Evolutionary conservation across 1,140 invertebrate genomes (phyloP), one percentile per base, ranked within the genome.

Genomic region (Pogonomyrmex barbatus): DNA sequence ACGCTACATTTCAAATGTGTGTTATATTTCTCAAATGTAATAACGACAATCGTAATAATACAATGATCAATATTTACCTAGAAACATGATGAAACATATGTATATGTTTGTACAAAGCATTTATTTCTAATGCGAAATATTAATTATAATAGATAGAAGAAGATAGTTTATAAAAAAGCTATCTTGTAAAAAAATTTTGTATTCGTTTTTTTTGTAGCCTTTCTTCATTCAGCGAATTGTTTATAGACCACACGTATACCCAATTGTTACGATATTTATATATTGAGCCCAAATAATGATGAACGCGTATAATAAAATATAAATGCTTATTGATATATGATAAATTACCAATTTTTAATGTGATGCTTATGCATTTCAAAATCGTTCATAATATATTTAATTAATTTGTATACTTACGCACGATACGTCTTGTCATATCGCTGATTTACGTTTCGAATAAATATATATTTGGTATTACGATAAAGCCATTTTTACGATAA

Each of bases 321-420:
- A 14, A 67, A 10, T 42, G 1, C 3, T 24, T 67, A 67, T 17
- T 70, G 45, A 24, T 33, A 14, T 50, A 33, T 17, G 8, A 58
- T 30, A 30, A 75, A 12, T 76, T 76, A 60, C n/a, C 4, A 30
- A 60, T 60, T 30, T 60, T 2, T 9, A 14, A n/a, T 36, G n/a
- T 36, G n/a, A 30, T 33, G 9, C n/a, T 42, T 36, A 42, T 58
- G 5, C 56, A 14, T n/a, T 9, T 33, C 3, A 0, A 24, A 36
- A 71, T 36, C 8, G 14, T 39, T 45, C 4, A 42, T 39, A 56
- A 24, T 56, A 75, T 63, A 60, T 63, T 62, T 77, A 62, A 36
- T 78, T 63, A 63, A 50, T 30, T 62, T 33, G 30, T 17, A 47
- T 77, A 14, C 4, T 36, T 47, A 24, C 30, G 9, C 2, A 36